Base-by-base conservation (phyloP, 1,140 invertebrate genomes). In the Drosophila varians region DNA sequence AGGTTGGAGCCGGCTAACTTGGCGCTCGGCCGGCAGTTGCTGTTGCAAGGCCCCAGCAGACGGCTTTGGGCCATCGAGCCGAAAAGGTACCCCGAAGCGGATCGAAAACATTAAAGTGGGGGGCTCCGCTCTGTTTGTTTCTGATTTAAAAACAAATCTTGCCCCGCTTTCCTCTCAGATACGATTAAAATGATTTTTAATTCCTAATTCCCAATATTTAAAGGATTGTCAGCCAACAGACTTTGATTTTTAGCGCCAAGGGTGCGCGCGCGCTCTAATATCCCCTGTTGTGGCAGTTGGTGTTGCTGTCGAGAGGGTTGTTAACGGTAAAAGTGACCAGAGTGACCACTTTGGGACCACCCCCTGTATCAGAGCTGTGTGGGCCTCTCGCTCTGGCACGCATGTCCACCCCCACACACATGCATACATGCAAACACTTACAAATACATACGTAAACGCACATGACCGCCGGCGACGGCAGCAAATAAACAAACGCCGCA, bases 61-160 rank as follows among this genome's bases (percentile, higher is more conserved):
- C 82, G 90, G 76, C 89, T 74, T 90, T 77, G 79, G 89, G 76
- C 89, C 75, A 73, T 68, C 87, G 83, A 72, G 71, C 76, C 72
- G 77, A 71, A 64, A 80, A 77, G 89, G 73, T 49, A 47, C 45
- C 64, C 28, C 8, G 16, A 34, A 60, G 49, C 9, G 28, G 11
- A 18, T 38, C 12, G 7, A 38, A 16, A 12, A 16, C 0, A 14
- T 31, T 4, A 5, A 16, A 12, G 9, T 36, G 12, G 12, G 12
- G 12, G 7, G 9, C 11, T 3, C 6, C 14, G 2, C 16, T 16
- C 6, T n/a, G 9, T 11, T 11, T 11, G 16, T 28, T 6, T 12
- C 4, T 9, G 18, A 21, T 31, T 14, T 14, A 6, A 12, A 21
- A 21, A 5, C 1, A 12, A 36, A 3, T 9, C n/a, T 19, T 14